Evolutionary conservation across 2,113 vertebrate species (phyloP), one percentile per base, ranked within the genome.

Genomic region (Psittacula cyanocephala): DNA sequence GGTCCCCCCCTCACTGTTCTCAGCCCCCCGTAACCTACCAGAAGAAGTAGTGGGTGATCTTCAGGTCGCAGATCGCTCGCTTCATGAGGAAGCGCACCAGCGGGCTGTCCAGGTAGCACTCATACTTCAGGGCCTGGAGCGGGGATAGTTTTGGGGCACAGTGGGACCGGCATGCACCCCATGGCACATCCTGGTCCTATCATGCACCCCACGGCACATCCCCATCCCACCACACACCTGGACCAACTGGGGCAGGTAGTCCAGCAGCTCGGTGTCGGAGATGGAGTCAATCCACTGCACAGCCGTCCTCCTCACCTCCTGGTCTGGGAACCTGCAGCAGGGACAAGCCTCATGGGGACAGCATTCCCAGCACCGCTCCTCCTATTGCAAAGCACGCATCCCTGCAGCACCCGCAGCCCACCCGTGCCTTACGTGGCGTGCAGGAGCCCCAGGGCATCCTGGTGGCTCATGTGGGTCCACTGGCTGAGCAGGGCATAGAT

Each of bases 31-130:
- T 31, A 4, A 94, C 89, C 97, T 96, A 99, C 99, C 99, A 99
- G 98, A 99, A 99, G 85, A 99, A 99, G 97, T 99, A 99, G 98
- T 99, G 99, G 10, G 99, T 99, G 62, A 99, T 97, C 70, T 99
- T 98, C 35, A 99, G 59, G 97, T 99, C 99, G 2, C 98, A 99
- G 17, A 99, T 98, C 0, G 99, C 99, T 96, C 99, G 96, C 50
- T 99, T 98, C 60, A 99, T 98, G 57, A 99, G 99, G 97, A 99
- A 99, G 13, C 99, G 98, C 79, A 99, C 99, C 96, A 99, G 96
- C 0, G 99, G 99, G 49, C 99, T 99, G 98, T 99, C 99, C 97
- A 99, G 98, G 97, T 99, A 99, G 91, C 99, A 99, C 96, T 99
- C 99, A 6, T 99, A 99, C 97, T 99, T 99, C 78, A 99, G 96